Percentiles rank a stretch among this genome's conserved stretches.
phyloP scores from a whole-genome alignment of 2,888 invertebrate genomes.

The Quadroppia sp. region DNA sequence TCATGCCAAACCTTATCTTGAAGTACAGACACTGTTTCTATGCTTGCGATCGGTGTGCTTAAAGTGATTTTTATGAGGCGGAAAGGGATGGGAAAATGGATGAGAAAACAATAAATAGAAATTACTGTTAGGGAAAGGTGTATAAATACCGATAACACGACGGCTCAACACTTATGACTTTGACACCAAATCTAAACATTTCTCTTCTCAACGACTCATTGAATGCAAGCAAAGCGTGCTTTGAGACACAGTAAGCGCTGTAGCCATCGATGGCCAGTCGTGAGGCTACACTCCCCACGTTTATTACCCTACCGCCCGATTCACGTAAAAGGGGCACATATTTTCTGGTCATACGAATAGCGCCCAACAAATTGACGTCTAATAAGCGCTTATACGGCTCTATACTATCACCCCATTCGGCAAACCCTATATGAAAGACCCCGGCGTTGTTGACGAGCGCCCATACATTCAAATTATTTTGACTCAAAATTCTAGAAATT shows the following conservation, averaged over 20 bases:
- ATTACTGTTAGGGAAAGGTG: neutral
- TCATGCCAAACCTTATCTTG: constrained; percentile 49
- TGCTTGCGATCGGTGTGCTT: constrained; percentile 1
- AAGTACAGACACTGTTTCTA: constrained; percentile 24
- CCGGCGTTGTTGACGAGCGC: constrained; percentile 58
- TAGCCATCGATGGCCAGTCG: constrained; percentile 26
- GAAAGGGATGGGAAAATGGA: neutral
- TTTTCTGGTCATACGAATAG: constrained; percentile 50
- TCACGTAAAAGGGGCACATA: constrained; percentile 51
- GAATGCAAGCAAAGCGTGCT: constrained; percentile 50
- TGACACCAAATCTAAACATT: constrained; percentile 50
- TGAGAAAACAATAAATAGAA: neutral
- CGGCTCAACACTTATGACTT: constrained; percentile 51
- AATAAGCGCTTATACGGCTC: constrained; percentile 52
- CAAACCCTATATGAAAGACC: constrained; percentile 53
- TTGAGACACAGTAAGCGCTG: constrained; percentile 50
- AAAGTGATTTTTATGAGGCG: neutral
- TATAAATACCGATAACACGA: constrained; percentile 48
- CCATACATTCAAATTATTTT: constrained; percentile 53
- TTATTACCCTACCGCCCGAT: constrained; percentile 49
- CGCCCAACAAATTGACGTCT: constrained; percentile 51
- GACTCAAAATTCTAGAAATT: neutral
- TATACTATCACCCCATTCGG: constrained; percentile 55
- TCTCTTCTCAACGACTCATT: constrained; percentile 51
- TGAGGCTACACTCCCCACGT: constrained; percentile 50